Evolutionary conservation across 2,113 vertebrate species (phyloP), one percentile per base, ranked within the genome.

Genomic region (Syngnathus floridae): DNA sequence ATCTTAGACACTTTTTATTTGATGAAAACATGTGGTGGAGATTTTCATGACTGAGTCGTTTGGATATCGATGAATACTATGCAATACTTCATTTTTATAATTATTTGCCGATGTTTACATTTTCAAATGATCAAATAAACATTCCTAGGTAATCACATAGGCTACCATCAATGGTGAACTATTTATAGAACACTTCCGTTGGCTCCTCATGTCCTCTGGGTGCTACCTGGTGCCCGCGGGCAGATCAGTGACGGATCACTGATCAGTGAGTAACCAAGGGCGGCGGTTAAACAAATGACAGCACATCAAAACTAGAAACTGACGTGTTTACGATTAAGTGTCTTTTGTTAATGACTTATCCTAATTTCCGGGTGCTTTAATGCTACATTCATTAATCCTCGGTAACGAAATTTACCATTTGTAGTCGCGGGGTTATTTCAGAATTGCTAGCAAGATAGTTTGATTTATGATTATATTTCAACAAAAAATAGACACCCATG

Each of bases 321-420:
- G 26, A n/a, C 36, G 37, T 21, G 57, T 43, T 38, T 37, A 46
- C 51, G 63, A 57, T 21, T 58, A 67, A 22, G 14, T 3, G 2
- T 84, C 79, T 82, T 70, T 71, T 60, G 1, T 36, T 72, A 10
- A 11, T 36, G 52, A 61, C 26, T 60, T 5, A 1, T 73, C 78
- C 70, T 75, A 7, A 40, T 38, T 78, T 79, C 82, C 80, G 70
- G 56, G 59, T 61, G 41, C 11, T 21, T 14, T 1, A 1, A 19
- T 70, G 81, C 13, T 65, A 68, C 77, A 5, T 52, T 78, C 41
- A 71, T 0, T 31, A 1, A 8, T 0, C 0, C 16, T 38, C 21
- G n/a, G 52, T 19, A 19, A 0, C 16, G 2, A 0, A 43, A 7
- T 22, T 0, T 4, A 1, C 4, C 2, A 0, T 17, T 35, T n/a